Percentiles rank a stretch among this genome's conserved stretches.
phyloP scores from a whole-genome alignment of 2,888 invertebrate species.

The Mantis religiosa region DNA sequence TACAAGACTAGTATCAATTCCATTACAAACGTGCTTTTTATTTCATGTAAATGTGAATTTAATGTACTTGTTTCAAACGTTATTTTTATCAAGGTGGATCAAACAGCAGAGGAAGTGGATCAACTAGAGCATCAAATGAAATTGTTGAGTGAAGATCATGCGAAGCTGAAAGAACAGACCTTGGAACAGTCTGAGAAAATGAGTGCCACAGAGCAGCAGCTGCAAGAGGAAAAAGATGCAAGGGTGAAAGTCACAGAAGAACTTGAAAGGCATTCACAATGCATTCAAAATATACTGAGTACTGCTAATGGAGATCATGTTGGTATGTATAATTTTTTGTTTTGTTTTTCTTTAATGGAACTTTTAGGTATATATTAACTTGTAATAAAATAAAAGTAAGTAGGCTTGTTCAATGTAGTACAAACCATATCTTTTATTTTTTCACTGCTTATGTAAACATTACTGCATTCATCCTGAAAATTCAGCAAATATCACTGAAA shows the following conservation, averaged over 20 bases:
- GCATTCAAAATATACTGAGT: slow-evolving; percentile 59
- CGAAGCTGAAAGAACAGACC: slow-evolving; percentile 56
- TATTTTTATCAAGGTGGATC: slow-evolving; percentile 31
- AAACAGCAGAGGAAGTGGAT: slow-evolving; percentile 58
- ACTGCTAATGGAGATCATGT: slow-evolving; percentile 9
- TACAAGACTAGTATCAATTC: no score
- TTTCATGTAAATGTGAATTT: background rate
- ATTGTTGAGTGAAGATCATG: slow-evolving; percentile 57
- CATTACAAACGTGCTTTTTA: no score
- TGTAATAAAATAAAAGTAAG: background rate
- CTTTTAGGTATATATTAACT: background rate
- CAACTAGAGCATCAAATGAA: slow-evolving; percentile 57
- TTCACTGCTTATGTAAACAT: no score
- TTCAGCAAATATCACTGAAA: no score
- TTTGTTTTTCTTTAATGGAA: background rate
- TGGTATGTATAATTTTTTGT: background rate
- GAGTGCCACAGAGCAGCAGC: background rate
- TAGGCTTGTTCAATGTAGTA: no score
- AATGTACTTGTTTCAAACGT: background rate
- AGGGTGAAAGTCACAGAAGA: slow-evolving; percentile 44
- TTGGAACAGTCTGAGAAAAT: slow-evolving; percentile 4
- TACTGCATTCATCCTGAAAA: no score
- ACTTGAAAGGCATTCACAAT: slow-evolving; percentile 41
- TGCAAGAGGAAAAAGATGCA: slow-evolving; percentile 21
- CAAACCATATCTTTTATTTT: no score